Evolutionary conservation across 2,888 invertebrate genomes (phyloP), one percentile per base, ranked within the genome.

Genomic region (Synergus japonicus): DNA sequence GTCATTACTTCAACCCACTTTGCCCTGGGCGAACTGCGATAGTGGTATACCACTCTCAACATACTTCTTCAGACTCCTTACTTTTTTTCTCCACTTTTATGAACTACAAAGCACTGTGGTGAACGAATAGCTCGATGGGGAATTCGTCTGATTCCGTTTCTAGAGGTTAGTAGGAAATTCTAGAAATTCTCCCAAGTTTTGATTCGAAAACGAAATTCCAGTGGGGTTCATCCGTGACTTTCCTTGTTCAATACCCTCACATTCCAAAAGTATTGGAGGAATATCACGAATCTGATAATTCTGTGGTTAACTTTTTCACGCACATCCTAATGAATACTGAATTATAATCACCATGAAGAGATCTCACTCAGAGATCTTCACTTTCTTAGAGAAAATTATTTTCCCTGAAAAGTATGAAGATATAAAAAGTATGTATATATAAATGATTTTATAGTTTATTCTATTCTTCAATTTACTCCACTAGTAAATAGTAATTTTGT

Each of bases 1-100:
- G 78, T 76, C 81, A 81, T 83, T 85, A 83, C 81, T 81, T 80
- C 44, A 65, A 76, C 44, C 79, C 65, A 64, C 79, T 76, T 76
- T 66, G 64, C 76, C 73, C 13, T 44, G 79, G 78, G 67, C 79
- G 78, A 76, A 83, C 77, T 76, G 54, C 67, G 78, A 76, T 64
- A 67, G 76, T 69, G 64, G 69, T 79, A 79, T 80, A 81, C 76
- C 79, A 77, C 82, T 80, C 76, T 79, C 78, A 77, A 80, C 76
- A 73, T 80, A 77, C 78, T 79, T 44, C 60, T 66, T 60, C 69
- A 44, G 58, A 79, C 76, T 81, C 22, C 67, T 18, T 66, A 18
- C 44, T 29, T 22, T 67, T 65, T 18, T 67, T 67, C 67, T 22
- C 13, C 44, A 67, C 46, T 46, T 67, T 67, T 67, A 67, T 67